Evolutionary conservation across 2,797 vertebrate genomes (phyloP).

Genomic region (Chiroxiphia lanceolata): DNA sequence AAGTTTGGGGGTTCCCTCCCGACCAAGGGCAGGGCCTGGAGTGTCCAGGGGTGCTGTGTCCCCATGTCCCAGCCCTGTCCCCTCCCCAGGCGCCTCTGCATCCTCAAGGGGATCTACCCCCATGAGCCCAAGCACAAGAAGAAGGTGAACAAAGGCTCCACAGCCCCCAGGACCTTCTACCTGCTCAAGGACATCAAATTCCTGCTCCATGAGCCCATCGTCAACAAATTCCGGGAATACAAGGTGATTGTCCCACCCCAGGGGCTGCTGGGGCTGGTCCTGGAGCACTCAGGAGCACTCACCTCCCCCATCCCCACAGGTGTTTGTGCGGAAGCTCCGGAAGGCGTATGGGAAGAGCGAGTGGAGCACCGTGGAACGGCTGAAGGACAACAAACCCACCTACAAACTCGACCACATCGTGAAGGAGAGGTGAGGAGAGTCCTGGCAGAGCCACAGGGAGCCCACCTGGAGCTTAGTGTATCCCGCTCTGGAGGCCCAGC

Average conservation of each 20-base stretch:
- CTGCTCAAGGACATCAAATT: conserved; percentile 96
- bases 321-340: conserved; percentile 93
- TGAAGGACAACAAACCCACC: conserved; percentile 89
- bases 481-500: background rate
- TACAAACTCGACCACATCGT: conserved; percentile 96
- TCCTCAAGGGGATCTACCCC: conserved; percentile 96
- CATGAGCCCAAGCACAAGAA: conserved; percentile 98
- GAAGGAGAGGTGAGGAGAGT: conserved; percentile 86
- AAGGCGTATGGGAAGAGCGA: conserved; percentile 93
- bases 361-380: conserved; percentile 83
- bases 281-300: background rate
- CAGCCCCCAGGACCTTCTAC: conserved; percentile 90
- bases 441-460: background rate
- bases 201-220: conserved; percentile 92
- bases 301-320: conserved; percentile 57
- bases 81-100: conserved; percentile 86
- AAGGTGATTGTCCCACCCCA: conserved; percentile 76
- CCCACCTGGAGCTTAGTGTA: background rate
- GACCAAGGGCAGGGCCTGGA: no score
- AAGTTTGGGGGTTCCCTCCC: rapidly evolving
- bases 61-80: rapidly evolving
- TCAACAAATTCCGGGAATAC: conserved; percentile 92
- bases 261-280: rapidly evolving
- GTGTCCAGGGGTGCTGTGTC: background rate
- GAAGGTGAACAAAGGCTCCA: conserved; percentile 96